phyloP scores from a whole-genome alignment of 2,113 vertebrate species.

The Campylomormyrus numenius region DNA sequence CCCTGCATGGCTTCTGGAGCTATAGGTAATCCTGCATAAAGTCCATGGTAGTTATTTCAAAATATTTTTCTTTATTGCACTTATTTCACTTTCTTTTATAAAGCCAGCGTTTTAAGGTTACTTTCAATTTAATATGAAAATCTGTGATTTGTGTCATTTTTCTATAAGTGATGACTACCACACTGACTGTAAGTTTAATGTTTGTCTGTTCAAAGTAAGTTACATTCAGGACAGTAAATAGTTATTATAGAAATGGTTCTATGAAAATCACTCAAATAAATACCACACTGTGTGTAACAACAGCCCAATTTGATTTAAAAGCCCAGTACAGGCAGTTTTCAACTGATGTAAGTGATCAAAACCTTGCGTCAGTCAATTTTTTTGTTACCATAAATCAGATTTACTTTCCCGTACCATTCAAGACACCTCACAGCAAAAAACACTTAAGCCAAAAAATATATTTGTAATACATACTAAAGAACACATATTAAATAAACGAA shows the following conservation, averaged over 20 bases:
- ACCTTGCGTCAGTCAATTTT: neutral
- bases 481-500: neutral
- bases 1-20: conserved; percentile 28
- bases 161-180: neutral
- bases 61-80: neutral
- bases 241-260: neutral
- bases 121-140: neutral
- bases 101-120: neutral
- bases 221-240: neutral
- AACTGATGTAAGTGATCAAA: neutral
- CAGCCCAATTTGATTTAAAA: neutral
- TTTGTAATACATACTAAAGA: neutral
- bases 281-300: neutral
- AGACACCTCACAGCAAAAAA: neutral
- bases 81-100: neutral
- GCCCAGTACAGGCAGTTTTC: neutral
- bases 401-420: neutral
- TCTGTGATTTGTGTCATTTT: neutral
- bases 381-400: neutral
- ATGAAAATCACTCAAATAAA: neutral
- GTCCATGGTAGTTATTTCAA: neutral
- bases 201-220: neutral
- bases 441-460: neutral
- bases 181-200: neutral
- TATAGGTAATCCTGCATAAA: conserved; percentile 48